Base-by-base conservation (phyloP, 2,113 vertebrate species). In the Agapornis roseicollis region DNA sequence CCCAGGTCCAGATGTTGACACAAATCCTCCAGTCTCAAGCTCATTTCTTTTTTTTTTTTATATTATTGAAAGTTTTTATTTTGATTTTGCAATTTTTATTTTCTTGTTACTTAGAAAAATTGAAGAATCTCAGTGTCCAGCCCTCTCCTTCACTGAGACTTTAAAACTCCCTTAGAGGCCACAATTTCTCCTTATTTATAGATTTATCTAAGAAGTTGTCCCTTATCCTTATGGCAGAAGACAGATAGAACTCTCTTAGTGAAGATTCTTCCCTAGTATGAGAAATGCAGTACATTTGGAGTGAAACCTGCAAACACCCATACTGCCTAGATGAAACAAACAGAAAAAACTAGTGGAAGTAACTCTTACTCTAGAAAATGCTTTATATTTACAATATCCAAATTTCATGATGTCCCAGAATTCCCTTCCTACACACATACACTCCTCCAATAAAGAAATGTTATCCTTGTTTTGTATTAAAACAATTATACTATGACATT, bases 1-100 rank as follows among this genome's bases (percentile, higher is more conserved):
- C 49, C 10, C 52, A 55, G 61, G 44, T 88, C 89, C 96, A 95
- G 90, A 88, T 92, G 92, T 70, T 87, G 84, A 85, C 77, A 94
- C 79, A 96, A 93, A 93, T 76, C 61, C 61, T 80, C 84, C 35
- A 85, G 64, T 52, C 33, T 89, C 37, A 47, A 89, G 24, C n/a
- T 72, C 7, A 23, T 90, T 91, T 88, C 8, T 84, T 69, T 89
- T 27, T 53, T 80, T 50, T 47, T 47, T 47, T 47, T 23, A 31
- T 44, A 15, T 24, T 89, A 68, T 29, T 82, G 47, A 46, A 50
- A 27, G 2, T 1, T 92, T 85, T 80, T 73, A 50, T 80, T 85
- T 70, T 53, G 33, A 31, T 50, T 53, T 37, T 46, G 10, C 17
- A 8, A 1, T 52, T 74, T 82, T 78, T 56, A n/a, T 94, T 89